These are phyloP conservation scores for Delichon dasypus DNA, from an alignment of 2,797 vertebrate species.

Conservation along the genomic window DNA sequence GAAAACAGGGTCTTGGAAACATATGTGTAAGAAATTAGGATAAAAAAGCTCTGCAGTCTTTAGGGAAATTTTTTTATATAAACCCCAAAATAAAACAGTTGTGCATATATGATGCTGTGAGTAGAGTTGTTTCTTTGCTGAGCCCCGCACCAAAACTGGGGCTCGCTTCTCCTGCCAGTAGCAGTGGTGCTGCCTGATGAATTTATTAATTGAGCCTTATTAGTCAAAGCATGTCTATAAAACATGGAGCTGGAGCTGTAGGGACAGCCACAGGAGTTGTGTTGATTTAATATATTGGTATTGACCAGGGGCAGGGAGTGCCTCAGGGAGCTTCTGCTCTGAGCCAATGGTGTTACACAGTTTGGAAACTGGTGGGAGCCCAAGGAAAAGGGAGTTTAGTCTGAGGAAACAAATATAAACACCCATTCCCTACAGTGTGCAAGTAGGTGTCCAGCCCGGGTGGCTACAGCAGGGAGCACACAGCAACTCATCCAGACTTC, in stretches of 20 bases:
- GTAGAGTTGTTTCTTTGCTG: neutral
- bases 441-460: fast-evolving
- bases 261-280: neutral
- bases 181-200: neutral
- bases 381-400: neutral
- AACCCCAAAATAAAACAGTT: slow-evolving; percentile 66
- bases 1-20: slow-evolving; percentile 27
- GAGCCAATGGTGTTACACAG: neutral
- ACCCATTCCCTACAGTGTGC: neutral
- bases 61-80: slow-evolving; percentile 66
- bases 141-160: neutral
- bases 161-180: neutral
- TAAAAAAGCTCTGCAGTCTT: slow-evolving; percentile 40
- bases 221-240: neutral
- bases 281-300: neutral
- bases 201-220: neutral
- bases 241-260: neutral
- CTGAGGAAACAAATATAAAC: neutral
- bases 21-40: slow-evolving; percentile 28
- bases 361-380: neutral
- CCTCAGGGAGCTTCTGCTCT: neutral
- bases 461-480: neutral
- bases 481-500: neutral
- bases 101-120: slow-evolving; percentile 45
- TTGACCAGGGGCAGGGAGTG: neutral